Percentiles rank a stretch among this genome's conserved stretches.
Conservation (phyloP, 2,888 invertebrate genomes). For the Lithophane ornitopus region DNA sequence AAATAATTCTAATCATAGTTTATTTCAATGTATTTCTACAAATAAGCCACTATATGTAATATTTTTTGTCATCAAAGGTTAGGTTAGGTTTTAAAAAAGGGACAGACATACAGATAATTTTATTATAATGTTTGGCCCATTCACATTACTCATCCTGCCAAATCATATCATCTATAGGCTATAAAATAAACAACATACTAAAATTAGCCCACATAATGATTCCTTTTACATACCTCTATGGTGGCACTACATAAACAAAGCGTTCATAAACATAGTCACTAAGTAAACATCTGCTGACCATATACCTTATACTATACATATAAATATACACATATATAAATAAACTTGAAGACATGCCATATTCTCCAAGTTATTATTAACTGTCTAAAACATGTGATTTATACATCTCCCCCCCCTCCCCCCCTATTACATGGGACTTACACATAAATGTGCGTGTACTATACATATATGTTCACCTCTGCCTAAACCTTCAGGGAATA, state of each 20-base stretch:
- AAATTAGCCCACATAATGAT: constrained; percentile 13
- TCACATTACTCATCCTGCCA: neutral
- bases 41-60: neutral
- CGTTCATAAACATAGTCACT: constrained; percentile 2
- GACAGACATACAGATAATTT: neutral
- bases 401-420: neutral
- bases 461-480: too few relatives aligned
- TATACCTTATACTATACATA: neutral
- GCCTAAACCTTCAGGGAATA: too few relatives aligned
- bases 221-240: constrained; percentile 3
- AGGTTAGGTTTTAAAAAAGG: neutral
- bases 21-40: neutral
- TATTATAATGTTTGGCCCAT: neutral
- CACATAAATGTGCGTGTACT: too few relatives aligned
- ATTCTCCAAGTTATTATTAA: constrained; percentile 15
- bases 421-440: too few relatives aligned
- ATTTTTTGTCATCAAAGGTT: neutral
- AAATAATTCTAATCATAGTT: neutral
- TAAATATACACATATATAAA: neutral
- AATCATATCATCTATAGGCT: neutral
- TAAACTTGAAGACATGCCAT: constrained; percentile 35
- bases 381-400: constrained; percentile 5
- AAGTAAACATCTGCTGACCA: constrained; percentile 43
- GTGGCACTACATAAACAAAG: constrained; percentile 31
- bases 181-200: constrained; percentile 18